These are phyloP conservation scores for Ibidorhyncha struthersii DNA, from an alignment of 2,113 vertebrate species.

Conservation along the genomic window DNA sequence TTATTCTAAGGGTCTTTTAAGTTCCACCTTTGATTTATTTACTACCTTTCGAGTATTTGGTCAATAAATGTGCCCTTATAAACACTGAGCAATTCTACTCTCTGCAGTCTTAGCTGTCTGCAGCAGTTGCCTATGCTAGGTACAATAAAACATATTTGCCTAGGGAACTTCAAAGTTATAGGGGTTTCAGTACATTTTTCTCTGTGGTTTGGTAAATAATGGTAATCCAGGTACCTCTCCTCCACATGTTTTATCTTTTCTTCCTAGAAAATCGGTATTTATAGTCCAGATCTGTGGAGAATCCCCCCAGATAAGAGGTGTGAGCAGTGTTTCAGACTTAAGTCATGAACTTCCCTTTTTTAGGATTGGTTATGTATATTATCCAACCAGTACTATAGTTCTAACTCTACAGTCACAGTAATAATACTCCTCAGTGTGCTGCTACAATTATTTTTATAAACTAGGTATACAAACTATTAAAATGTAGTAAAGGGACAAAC, in stretches of 20 bases:
- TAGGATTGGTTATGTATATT: neutral
- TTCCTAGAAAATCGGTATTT: neutral
- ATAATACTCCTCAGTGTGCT: neutral
- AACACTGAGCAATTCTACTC: neutral
- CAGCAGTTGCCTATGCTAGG: neutral
- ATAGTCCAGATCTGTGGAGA: neutral
- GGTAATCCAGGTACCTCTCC: neutral
- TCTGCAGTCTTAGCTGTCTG: neutral
- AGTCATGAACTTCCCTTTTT: neutral
- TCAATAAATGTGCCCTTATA: neutral
- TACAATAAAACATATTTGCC: constrained; percentile 5
- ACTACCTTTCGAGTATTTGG: neutral
- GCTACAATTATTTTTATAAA: neutral
- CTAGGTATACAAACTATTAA: neutral
- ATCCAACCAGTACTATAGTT: neutral
- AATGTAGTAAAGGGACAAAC: neutral
- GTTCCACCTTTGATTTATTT: neutral
- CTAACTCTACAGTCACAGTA: neutral
- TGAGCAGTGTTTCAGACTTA: neutral
- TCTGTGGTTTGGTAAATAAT: neutral
- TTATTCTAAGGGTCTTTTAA: neutral
- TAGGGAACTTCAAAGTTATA: neutral
- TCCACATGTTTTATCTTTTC: neutral
- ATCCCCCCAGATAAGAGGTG: neutral
- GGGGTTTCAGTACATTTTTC: neutral